These are phyloP conservation scores for Phalacrocorax aristotelis DNA, from an alignment of 2,113 vertebrate species.

Conservation along the genomic window DNA sequence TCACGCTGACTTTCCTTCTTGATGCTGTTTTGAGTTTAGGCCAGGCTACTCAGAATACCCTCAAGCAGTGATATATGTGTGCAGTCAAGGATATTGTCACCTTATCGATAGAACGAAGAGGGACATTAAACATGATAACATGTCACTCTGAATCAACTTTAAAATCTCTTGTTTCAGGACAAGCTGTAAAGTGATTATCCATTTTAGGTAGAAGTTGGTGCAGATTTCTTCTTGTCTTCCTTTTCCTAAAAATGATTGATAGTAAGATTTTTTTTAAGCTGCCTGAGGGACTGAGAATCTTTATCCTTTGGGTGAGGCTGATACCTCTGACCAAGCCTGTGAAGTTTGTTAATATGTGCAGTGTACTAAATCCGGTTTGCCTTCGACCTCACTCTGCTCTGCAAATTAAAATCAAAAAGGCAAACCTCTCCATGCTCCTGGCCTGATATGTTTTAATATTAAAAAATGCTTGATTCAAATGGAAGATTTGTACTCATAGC, in stretches of 20 bases:
- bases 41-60: background rate
- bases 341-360: background rate
- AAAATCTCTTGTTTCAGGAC: background rate
- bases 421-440: background rate
- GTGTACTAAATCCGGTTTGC: background rate
- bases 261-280: background rate
- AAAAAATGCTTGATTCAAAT: background rate
- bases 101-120: background rate
- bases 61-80: background rate
- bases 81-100: background rate
- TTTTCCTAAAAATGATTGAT: background rate
- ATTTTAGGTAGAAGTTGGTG: background rate
- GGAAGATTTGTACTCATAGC: background rate
- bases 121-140: background rate
- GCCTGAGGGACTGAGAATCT: background rate
- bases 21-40: background rate
- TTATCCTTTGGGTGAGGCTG: background rate
- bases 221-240: constrained; percentile 5
- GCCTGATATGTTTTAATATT: background rate
- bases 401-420: background rate
- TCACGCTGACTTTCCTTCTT: background rate
- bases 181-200: background rate
- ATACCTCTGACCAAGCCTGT: background rate
- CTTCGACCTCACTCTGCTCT: background rate
- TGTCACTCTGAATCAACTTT: background rate